Conservation (phyloP, 2,888 invertebrate species). For the Mactromeris polynyma region DNA sequence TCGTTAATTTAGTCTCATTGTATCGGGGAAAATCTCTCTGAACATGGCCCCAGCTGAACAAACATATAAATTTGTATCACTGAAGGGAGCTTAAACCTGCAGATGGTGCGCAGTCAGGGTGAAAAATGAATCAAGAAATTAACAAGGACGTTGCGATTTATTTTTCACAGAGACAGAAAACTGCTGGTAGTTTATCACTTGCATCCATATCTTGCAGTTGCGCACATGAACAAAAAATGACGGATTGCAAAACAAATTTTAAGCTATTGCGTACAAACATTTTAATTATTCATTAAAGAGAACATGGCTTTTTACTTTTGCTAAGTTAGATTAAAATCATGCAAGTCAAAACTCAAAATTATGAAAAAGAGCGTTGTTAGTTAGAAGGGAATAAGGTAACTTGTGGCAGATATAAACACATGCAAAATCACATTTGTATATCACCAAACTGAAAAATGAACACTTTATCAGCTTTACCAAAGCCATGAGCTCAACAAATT, state of each 20-base stretch:
- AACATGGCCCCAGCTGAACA: constrained; percentile 42
- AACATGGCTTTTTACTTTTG: background rate
- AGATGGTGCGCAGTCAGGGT: constrained; percentile 37
- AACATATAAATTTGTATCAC: constrained; percentile 34
- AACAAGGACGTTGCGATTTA: constrained; percentile 41
- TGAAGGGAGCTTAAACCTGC: constrained; percentile 5
- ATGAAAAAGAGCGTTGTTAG: background rate
- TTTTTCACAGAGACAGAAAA: constrained; percentile 18
- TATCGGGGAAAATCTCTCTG: constrained; percentile 20
- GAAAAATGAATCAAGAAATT: constrained; percentile 41
- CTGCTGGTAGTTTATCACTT: constrained; percentile 22
- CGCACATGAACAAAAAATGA: background rate
- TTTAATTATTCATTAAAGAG: background rate
- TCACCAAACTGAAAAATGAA: background rate
- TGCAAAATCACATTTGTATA: background rate
- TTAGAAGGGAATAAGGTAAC: background rate
- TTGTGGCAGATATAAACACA: background rate
- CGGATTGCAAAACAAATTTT: background rate
- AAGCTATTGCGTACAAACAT: background rate
- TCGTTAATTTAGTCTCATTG: constrained; percentile 31
- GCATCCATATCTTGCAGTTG: background rate
- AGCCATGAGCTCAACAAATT: background rate
- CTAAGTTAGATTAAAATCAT: background rate
- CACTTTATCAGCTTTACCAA: background rate
- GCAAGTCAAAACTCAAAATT: background rate